A percentile compares a stretch with the other conserved stretches of the same genome.
Evolutionary conservation across 2,888 invertebrate genomes (phyloP).

Genomic region (Harpagoxenus sublaevis): DNA sequence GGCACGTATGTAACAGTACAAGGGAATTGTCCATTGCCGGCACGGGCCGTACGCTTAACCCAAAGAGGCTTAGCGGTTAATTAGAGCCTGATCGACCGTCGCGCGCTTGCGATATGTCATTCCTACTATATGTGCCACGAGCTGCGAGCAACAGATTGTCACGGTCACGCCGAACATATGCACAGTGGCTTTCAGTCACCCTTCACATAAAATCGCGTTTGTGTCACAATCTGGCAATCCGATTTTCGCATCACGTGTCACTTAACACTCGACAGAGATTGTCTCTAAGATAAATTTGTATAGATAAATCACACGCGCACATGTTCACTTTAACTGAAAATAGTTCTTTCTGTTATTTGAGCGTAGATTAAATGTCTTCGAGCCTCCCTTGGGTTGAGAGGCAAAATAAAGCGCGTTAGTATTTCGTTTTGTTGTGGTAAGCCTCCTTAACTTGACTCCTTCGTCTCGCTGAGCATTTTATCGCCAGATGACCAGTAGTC

Average conservation of each 20-base stretch:
- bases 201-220: constrained; percentile 2
- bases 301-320: background rate
- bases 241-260: background rate
- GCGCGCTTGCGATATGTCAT: constrained; percentile 48
- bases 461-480: constrained; percentile 12
- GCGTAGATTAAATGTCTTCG: background rate
- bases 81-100: constrained; percentile 69
- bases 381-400: background rate
- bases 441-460: constrained; percentile 7
- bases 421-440: background rate
- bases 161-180: constrained; percentile 4
- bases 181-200: background rate
- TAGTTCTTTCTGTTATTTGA: background rate
- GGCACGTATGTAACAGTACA: constrained; percentile 50
- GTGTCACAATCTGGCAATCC: background rate
- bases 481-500: constrained; percentile 33
- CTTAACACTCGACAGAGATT: background rate
- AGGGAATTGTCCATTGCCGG: constrained; percentile 67
- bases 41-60: constrained; percentile 62
- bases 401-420: background rate
- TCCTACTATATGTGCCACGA: constrained; percentile 14
- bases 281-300: background rate
- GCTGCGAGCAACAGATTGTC: constrained; percentile 47
- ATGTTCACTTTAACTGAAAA: background rate
- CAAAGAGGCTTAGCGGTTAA: constrained; percentile 71